phyloP scores from a whole-genome alignment of 1,140 invertebrate genomes.

The Aporrectodea caliginosa region DNA sequence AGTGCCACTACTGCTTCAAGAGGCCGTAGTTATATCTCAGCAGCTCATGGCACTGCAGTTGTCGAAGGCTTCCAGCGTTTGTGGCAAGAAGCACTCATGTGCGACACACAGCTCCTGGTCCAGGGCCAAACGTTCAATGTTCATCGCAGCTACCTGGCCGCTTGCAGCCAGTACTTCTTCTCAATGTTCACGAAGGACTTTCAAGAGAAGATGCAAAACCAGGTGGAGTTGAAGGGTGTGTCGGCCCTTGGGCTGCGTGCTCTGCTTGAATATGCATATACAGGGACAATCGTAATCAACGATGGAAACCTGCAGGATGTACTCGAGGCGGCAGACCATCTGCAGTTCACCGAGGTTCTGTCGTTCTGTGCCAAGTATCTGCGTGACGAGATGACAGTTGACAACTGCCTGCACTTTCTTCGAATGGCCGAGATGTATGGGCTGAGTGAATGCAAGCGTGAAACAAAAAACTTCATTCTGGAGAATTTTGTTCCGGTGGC shows the following conservation, averaged over 20 bases:
- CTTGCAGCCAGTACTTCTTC: constrained; percentile 34
- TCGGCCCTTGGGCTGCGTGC: constrained; percentile 27
- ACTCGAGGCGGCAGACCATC: constrained; percentile 31
- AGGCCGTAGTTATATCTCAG: constrained; percentile 18
- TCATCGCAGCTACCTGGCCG: constrained; percentile 29
- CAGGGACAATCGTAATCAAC: constrained; percentile 32
- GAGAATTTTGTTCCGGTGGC: constrained; percentile 34
- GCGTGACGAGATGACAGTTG: constrained; percentile 28
- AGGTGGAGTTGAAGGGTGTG: constrained; percentile 32
- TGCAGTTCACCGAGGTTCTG: constrained; percentile 32
- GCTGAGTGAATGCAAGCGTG: constrained; percentile 29
- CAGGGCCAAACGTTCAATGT: constrained; percentile 31
- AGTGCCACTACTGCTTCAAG: neutral
- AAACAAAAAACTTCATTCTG: constrained; percentile 27
- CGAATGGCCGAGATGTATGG: constrained; percentile 33
- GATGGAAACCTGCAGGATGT: constrained; percentile 33
- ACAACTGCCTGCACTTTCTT: constrained; percentile 33
- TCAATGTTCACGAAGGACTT: constrained; percentile 33
- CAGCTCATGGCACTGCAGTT: constrained; percentile 24
- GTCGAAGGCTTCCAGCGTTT: constrained; percentile 31
- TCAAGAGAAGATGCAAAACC: constrained; percentile 26
- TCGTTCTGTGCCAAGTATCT: constrained; percentile 29
- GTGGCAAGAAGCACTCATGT: constrained; percentile 29
- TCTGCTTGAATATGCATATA: constrained; percentile 32
- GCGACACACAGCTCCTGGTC: constrained; percentile 31